phyloP scores from a whole-genome alignment of 2,888 invertebrate species.

The Sinhomidia bicolor region DNA sequence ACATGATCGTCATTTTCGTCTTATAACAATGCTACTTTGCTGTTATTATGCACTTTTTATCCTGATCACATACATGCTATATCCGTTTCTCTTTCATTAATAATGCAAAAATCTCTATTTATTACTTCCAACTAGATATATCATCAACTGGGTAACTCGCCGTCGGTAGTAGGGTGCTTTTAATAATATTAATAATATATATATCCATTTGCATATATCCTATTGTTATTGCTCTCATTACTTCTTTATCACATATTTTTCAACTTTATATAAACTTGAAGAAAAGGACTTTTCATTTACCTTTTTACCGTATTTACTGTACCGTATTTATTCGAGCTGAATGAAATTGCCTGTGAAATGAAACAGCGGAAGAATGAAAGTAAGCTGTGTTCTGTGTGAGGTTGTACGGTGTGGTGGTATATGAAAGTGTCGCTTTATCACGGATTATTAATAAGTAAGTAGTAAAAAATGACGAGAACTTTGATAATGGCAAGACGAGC shows the following conservation, averaged over 20 bases:
- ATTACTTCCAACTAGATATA: background rate
- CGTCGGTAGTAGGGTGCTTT: background rate
- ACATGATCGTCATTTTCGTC: background rate
- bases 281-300: conserved; percentile 5
- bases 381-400: conserved; percentile 18
- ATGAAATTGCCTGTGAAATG: conserved; percentile 46
- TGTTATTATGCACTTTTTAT: conserved; percentile 33
- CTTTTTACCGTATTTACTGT: background rate
- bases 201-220: background rate
- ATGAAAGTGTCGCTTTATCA: conserved; percentile 15
- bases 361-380: conserved; percentile 54
- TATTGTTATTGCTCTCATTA: conserved; percentile 55
- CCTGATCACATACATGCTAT: conserved; percentile 18
- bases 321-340: background rate
- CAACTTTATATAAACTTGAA: background rate
- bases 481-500: too few relatives aligned
- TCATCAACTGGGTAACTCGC: background rate
- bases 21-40: conserved; percentile 10
- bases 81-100: conserved; percentile 49
- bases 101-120: background rate
- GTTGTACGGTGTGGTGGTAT: conserved; percentile 1
- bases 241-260: background rate
- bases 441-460: conserved; percentile 5
- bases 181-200: too few relatives aligned
- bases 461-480: background rate